These are phyloP conservation scores for Ifrita kowaldi DNA, from an alignment of 2,113 vertebrate genomes.

Conservation along the genomic window DNA sequence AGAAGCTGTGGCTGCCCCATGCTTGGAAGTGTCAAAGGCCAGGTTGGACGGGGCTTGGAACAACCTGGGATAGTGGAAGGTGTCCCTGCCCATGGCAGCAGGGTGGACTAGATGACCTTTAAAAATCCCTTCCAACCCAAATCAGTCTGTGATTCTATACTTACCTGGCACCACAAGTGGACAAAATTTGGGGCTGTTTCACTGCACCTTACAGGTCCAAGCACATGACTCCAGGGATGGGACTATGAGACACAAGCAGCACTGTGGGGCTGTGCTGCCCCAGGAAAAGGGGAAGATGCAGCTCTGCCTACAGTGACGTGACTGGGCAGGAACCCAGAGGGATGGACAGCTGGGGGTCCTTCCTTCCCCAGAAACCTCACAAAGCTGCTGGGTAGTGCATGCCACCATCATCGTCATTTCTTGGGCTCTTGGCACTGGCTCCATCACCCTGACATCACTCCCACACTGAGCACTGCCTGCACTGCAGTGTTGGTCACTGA, in stretches of 20 bases:
- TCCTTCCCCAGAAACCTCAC: not conserved
- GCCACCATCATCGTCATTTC: not conserved
- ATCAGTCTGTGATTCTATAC: not conserved
- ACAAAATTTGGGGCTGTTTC: not conserved
- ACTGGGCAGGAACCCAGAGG: not conserved
- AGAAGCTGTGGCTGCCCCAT: not conserved
- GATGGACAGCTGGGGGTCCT: not conserved
- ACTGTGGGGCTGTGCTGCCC: not conserved
- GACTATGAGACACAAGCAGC: not conserved
- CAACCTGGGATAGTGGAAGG: not conserved
- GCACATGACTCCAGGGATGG: not conserved
- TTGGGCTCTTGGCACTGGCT: not conserved
- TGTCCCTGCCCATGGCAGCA: not conserved
- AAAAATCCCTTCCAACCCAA: not conserved
- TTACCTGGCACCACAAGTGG: not conserved
- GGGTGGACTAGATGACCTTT: not conserved
- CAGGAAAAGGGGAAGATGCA: not conserved
- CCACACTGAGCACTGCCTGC: not conserved
- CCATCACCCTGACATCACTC: not conserved
- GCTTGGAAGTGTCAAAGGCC: not conserved
- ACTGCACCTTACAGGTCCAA: fast-evolving
- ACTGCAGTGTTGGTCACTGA: not conserved
- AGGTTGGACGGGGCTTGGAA: not conserved
- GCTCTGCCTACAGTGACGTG: not conserved
- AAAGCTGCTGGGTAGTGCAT: not conserved